These are phyloP conservation scores for Meliscaeva auricollis DNA, from an alignment of 2,888 invertebrate species.

Conservation along the genomic window DNA sequence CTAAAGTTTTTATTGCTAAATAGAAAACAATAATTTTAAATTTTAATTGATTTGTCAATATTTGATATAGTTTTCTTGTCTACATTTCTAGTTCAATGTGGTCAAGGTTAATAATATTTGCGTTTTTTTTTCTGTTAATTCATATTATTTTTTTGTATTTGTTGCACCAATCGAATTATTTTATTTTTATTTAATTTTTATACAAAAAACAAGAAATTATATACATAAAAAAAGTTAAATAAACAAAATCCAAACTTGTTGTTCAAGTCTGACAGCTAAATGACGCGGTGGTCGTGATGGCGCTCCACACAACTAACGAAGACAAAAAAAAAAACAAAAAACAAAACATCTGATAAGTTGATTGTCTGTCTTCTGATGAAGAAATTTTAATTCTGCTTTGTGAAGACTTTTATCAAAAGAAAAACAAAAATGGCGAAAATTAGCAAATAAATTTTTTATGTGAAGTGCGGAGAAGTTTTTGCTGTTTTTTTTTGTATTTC, in stretches of 20 bases:
- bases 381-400: constrained; percentile 12
- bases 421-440: constrained; percentile 5
- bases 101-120: constrained; percentile 43
- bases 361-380: constrained; percentile 22
- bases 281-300: background rate
- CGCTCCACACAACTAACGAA: background rate
- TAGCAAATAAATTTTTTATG: constrained; percentile 22
- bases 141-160: background rate
- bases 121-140: constrained; percentile 24
- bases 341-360: constrained; percentile 36
- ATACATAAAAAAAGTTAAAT: background rate
- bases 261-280: constrained; percentile 18
- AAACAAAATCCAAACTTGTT: constrained; percentile 44
- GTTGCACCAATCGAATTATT: constrained; percentile 24
- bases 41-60: no score
- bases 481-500: no score
- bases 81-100: constrained; percentile 30
- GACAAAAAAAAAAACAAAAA: background rate
- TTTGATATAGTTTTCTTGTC: background rate
- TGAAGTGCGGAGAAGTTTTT: background rate
- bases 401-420: background rate
- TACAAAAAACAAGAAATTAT: constrained; percentile 26
- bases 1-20: no score
- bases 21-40: no score
- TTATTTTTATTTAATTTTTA: constrained; percentile 21